phyloP scores from a whole-genome alignment of 2,888 invertebrate genomes.

The Drosophila austrosaltans region DNA sequence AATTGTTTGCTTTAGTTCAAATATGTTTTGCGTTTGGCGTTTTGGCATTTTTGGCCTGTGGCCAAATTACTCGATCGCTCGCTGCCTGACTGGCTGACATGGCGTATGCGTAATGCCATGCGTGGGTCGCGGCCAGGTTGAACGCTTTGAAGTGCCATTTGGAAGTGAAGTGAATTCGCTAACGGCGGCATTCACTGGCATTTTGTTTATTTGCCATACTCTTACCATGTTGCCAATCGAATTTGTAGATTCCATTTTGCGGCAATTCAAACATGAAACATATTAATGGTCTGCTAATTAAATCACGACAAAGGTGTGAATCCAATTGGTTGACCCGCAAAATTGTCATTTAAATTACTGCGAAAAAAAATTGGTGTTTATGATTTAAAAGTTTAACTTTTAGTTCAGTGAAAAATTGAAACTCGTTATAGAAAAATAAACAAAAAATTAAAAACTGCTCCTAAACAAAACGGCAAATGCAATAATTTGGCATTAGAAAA shows the following conservation, averaged over 20 bases:
- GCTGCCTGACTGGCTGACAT: conserved; percentile 20
- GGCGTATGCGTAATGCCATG: conserved; percentile 41
- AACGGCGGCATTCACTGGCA: conserved; percentile 24
- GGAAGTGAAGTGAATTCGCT: conserved; percentile 29
- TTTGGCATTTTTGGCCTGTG: conserved; percentile 57
- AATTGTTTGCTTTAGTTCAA: conserved; percentile 43
- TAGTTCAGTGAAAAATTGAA: not conserved
- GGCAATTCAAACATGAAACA: conserved; percentile 11
- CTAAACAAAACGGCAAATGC: no score
- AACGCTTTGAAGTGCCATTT: conserved; percentile 36
- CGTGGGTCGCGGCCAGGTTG: conserved; percentile 1
- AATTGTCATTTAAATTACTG: not conserved
- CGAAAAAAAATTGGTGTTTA: not conserved
- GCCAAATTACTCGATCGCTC: conserved; percentile 43
- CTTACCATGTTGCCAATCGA: conserved; percentile 8
- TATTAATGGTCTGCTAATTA: conserved; percentile 38
- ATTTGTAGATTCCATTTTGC: conserved; percentile 8
- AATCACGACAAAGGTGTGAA: conserved; percentile 9
- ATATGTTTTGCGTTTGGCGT: conserved; percentile 59
- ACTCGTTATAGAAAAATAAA: not conserved
- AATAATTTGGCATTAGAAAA: no score
- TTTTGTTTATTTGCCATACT: conserved; percentile 16
- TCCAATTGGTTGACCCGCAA: not conserved
- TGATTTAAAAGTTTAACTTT: not conserved
- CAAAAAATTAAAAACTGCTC: no score